Percentiles rank a stretch among this genome's conserved stretches.
These are phyloP conservation scores for Paratrypauchen microcephalus DNA, from an alignment of 2,797 vertebrate species.

Conservation along the genomic window DNA sequence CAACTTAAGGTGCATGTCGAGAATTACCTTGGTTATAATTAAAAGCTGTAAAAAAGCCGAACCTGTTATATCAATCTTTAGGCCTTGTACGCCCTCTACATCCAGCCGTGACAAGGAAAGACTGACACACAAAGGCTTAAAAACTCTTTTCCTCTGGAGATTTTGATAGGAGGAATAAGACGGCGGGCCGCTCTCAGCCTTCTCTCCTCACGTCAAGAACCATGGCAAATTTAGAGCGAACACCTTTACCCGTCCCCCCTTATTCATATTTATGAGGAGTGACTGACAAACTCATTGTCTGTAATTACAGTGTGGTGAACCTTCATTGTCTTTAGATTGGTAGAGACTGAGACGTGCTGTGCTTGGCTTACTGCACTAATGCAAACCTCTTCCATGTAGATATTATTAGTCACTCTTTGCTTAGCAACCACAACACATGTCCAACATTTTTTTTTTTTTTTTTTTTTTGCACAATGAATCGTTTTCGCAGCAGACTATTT, in stretches of 20 bases:
- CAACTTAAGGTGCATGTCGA: conserved; percentile 41
- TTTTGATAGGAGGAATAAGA: conserved; percentile 74
- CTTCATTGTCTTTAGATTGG: conserved; percentile 81
- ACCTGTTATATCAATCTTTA: conserved; percentile 72
- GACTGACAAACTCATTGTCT: conserved; percentile 80
- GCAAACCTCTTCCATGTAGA: conserved; percentile 75
- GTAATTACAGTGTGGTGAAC: conserved; percentile 80
- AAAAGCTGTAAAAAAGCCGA: conserved; percentile 47
- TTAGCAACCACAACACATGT: conserved; percentile 81
- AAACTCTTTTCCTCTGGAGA: conserved; percentile 67
- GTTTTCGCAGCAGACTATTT: conserved; percentile 57
- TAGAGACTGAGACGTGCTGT: conserved; percentile 76
- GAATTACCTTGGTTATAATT: conserved; percentile 44
- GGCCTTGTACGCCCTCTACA: conserved; percentile 65
- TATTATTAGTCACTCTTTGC: conserved; percentile 81
- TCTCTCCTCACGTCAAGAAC: conserved; percentile 72
- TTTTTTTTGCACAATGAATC: conserved; percentile 54
- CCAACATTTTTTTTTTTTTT: conserved; percentile 65
- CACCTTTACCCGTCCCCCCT: conserved; percentile 74
- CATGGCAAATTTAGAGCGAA: conserved; percentile 73
- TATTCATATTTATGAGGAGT: conserved; percentile 79
- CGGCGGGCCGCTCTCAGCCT: conserved; percentile 64
- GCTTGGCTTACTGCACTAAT: conserved; percentile 75
- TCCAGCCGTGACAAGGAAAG: conserved; percentile 71
- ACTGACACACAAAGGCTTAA: conserved; percentile 77